Conservation (phyloP, 2,888 invertebrate species). For the Cheilosia urbana region DNA sequence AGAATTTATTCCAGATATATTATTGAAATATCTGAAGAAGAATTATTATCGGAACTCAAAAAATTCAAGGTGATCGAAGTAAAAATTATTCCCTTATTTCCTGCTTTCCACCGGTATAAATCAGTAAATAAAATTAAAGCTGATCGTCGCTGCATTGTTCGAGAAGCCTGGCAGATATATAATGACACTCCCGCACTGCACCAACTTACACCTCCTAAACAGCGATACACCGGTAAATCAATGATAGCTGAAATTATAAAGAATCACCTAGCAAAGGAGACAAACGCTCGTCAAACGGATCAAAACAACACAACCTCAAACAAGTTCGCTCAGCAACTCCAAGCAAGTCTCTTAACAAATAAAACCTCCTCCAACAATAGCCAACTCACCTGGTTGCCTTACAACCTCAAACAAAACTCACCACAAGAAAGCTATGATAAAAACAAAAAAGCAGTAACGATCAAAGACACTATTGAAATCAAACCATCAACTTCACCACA, state of each 20-base stretch:
- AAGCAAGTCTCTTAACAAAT: not conserved
- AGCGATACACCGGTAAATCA: not conserved
- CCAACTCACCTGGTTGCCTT: too few relatives aligned
- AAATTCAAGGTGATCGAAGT: slow-evolving; percentile 12
- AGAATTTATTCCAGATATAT: slow-evolving; percentile 26
- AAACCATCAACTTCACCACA: too few relatives aligned
- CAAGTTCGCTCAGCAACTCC: too few relatives aligned
- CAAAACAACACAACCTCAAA: too few relatives aligned
- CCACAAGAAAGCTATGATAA: too few relatives aligned
- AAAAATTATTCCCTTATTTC: slow-evolving; percentile 20
- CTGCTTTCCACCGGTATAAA: slow-evolving; percentile 22
- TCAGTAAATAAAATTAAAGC: slow-evolving; percentile 38
- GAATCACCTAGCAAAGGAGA: not conserved
- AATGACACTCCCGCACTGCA: slow-evolving; percentile 30
- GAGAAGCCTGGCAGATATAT: slow-evolving; percentile 11
- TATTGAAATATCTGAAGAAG: slow-evolving; percentile 17
- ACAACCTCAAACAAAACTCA: too few relatives aligned
- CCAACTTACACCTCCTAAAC: not conserved
- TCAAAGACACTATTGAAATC: too few relatives aligned
- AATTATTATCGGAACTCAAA: slow-evolving; percentile 15
- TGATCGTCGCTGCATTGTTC: slow-evolving; percentile 4
- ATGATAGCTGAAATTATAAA: slow-evolving; percentile 18
- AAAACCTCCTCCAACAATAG: not conserved
- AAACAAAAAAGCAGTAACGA: too few relatives aligned
- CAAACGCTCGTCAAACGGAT: too few relatives aligned